phyloP scores from a whole-genome alignment of 2,888 invertebrate genomes.

The Uloborus plumipes region DNA sequence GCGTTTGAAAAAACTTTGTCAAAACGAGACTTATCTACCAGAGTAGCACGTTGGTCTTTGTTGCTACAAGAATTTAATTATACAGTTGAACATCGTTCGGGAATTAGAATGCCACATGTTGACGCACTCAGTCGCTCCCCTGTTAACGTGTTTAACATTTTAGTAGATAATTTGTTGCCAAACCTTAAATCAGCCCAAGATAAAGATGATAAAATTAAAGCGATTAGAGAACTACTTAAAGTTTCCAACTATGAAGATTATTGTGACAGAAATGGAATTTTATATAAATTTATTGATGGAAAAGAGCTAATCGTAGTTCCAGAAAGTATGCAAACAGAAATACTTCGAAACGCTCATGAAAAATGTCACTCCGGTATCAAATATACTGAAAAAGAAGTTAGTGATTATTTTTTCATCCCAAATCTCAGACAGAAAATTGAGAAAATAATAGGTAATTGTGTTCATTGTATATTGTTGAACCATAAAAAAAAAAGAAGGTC shows the following conservation, averaged over 20 bases:
- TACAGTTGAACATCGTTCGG: constrained; percentile 17
- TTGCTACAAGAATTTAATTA: constrained; percentile 24
- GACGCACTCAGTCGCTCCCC: constrained; percentile 27
- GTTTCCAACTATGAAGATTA: background rate
- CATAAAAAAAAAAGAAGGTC: background rate
- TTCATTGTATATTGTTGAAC: background rate
- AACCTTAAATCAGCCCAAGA: too few species aligned
- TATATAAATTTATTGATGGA: background rate
- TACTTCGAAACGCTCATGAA: background rate
- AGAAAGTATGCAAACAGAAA: background rate
- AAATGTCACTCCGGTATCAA: background rate
- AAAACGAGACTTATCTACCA: constrained; percentile 9
- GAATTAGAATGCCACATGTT: constrained; percentile 27
- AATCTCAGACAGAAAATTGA: background rate
- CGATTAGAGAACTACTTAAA: too few species aligned
- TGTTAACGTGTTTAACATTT: too few species aligned
- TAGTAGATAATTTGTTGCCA: too few species aligned
- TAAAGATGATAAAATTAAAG: too few species aligned
- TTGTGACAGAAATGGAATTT: background rate
- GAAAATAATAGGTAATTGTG: background rate
- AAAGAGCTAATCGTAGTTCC: background rate
- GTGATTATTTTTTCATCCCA: background rate
- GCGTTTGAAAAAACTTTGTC: constrained; percentile 1
- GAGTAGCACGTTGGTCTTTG: constrained; percentile 18
- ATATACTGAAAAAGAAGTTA: background rate